Base-by-base conservation (phyloP, 2,888 invertebrate genomes). In the Pinctada fucata region DNA sequence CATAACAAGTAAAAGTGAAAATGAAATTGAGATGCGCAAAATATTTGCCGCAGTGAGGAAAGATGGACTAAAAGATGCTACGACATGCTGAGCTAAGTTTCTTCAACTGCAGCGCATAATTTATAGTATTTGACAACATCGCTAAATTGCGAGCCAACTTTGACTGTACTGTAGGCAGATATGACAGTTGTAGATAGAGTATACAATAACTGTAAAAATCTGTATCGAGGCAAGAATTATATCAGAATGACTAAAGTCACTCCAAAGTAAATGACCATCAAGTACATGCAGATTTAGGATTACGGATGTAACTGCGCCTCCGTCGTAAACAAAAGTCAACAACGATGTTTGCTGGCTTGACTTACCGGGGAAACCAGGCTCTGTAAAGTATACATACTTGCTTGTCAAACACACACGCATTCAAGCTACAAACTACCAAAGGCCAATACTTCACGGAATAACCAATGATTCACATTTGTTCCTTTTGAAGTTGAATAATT, bases 41-140 rank as follows among this genome's bases (percentile, higher is more conserved):
- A 71, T 69, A 50, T 72, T 74, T 66, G 63, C 50, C 74, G 74
- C 74, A 74, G 74, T 65, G 48, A 74, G 52, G 63, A 65, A 49
- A 63, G 63, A 74, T 31, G 65, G 47, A 48, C 66, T 65, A 65
- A 74, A 48, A 74, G 74, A 49, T 63, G 63, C 74, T 74, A 74
- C 74, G 66, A 65, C 74, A 74, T 74, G 74, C 74, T 74, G 65
- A 74, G 74, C 74, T 64, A 74, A 58, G 13, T 10, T 13, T 58
- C 8, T 58, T 58, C 58, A 58, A 58, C 58, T 58, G 58, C 58
- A 58, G 58, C 58, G 58, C 58, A 58, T 58, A 10, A 58, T 6
- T 58, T 10, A 6, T 58, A 6, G 13, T 10, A 6, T 10, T 58
- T 6, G 58, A 58, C 58, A 58, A 58, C 58, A 58, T 13, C 58